A percentile compares a stretch with the other conserved stretches of the same genome.
These are phyloP conservation scores for Mesocentrotus franciscanus DNA, from an alignment of 53 echinoderm and acorn worm genomes.

Conservation along the genomic window DNA sequence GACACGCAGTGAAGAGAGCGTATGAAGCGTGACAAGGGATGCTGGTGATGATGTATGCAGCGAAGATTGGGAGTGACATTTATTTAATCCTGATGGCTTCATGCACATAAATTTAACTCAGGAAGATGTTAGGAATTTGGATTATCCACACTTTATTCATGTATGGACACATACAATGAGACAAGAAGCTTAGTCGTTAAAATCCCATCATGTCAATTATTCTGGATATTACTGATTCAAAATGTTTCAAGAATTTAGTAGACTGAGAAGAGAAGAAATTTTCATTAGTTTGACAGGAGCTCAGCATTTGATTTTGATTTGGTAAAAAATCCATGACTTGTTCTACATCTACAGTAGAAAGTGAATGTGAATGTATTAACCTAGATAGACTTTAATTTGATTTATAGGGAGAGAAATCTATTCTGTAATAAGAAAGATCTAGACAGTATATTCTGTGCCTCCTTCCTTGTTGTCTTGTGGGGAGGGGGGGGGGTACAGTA, in stretches of 20 bases:
- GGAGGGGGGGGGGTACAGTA: background rate
- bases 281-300: background rate
- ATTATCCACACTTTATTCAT: background rate
- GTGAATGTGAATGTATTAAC: background rate
- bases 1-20: constrained; percentile 8
- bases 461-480: background rate
- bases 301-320: background rate
- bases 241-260: background rate
- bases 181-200: background rate
- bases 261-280: background rate
- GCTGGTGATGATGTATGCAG: constrained; percentile 10
- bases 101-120: constrained; percentile 17
- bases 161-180: background rate
- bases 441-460: background rate
- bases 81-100: background rate
- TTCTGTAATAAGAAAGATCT: background rate
- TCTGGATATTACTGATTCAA: background rate
- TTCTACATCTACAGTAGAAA: constrained; percentile 13
- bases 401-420: background rate
- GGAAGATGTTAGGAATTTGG: background rate
- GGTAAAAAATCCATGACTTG: background rate
- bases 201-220: background rate
- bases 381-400: background rate
- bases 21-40: background rate
- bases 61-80: constrained; percentile 39